These are phyloP conservation scores for Synanthedon myopaeformis DNA, from an alignment of 2,888 invertebrate genomes.

Conservation along the genomic window DNA sequence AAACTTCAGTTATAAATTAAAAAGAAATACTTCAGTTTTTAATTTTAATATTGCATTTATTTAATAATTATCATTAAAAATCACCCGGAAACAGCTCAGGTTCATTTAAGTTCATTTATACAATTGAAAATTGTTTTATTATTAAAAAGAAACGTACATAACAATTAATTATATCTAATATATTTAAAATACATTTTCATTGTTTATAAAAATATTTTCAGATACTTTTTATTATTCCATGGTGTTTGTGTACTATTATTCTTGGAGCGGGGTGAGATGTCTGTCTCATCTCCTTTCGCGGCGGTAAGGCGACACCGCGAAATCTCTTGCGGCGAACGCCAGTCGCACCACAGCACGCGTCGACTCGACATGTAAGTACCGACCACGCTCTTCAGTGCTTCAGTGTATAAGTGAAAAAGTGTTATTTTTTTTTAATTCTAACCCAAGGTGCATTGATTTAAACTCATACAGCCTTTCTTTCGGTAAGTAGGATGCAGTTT, in stretches of 20 bases:
- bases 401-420: slow-evolving; percentile 48
- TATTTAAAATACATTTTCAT: too few species aligned
- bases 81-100: too few species aligned
- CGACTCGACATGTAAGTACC: slow-evolving; percentile 70
- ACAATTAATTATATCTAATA: too few species aligned
- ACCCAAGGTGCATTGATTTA: slow-evolving; percentile 42
- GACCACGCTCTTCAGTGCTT: slow-evolving; percentile 35
- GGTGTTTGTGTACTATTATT: slow-evolving; percentile 21
- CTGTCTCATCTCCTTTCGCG: slow-evolving; percentile 56
- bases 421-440: slow-evolving; percentile 25
- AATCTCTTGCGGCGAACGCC: slow-evolving; percentile 41
- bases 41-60: too few species aligned
- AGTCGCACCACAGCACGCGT: slow-evolving; percentile 70
- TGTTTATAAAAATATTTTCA: too few species aligned
- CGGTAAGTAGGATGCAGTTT: slow-evolving; percentile 42
- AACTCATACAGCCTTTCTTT: slow-evolving; percentile 8
- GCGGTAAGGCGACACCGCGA: slow-evolving; percentile 65
- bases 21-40: too few species aligned
- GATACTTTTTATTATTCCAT: too few species aligned
- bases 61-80: too few species aligned
- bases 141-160: too few species aligned
- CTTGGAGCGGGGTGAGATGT: slow-evolving; percentile 45
- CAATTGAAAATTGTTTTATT: too few species aligned
- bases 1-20: too few species aligned
- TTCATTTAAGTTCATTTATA: too few species aligned